phyloP scores from a whole-genome alignment of 2,888 invertebrate genomes.

The Drosophila quinaria region DNA sequence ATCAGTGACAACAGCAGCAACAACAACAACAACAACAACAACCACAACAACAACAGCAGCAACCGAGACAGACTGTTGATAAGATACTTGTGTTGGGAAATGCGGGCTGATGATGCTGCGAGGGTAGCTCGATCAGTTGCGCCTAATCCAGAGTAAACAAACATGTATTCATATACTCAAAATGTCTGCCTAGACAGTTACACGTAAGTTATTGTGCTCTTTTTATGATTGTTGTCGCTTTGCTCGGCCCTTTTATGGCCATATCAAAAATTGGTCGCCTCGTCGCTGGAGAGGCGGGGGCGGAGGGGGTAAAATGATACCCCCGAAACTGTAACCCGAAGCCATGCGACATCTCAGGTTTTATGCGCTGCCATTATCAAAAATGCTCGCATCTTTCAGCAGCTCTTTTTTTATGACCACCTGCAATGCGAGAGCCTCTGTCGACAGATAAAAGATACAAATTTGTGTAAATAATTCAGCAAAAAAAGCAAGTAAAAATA shows the following conservation, averaged over 20 bases:
- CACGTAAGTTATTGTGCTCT: constrained; percentile 65
- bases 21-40: constrained; percentile 35
- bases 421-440: constrained; percentile 61
- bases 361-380: constrained; percentile 69
- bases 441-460: constrained; percentile 51
- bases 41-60: constrained; percentile 43
- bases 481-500: neutral
- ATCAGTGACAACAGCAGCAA: constrained; percentile 54
- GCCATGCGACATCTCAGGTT: constrained; percentile 55
- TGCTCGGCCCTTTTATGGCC: constrained; percentile 66
- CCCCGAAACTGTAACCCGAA: constrained; percentile 39
- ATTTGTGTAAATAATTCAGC: constrained; percentile 69
- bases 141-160: too few species aligned
- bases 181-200: neutral
- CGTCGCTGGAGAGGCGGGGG: neutral
- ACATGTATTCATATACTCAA: neutral
- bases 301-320: constrained; percentile 5
- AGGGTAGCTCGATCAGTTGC: constrained; percentile 29
- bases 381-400: constrained; percentile 54
- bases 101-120: constrained; percentile 51
- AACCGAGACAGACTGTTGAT: constrained; percentile 42
- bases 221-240: constrained; percentile 56
- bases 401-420: constrained; percentile 65
- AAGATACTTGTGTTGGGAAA: constrained; percentile 60
- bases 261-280: constrained; percentile 52